Evolutionary conservation across 2,113 vertebrate species (phyloP), one percentile per base, ranked within the genome.

Genomic region (Macrotus californicus): DNA sequence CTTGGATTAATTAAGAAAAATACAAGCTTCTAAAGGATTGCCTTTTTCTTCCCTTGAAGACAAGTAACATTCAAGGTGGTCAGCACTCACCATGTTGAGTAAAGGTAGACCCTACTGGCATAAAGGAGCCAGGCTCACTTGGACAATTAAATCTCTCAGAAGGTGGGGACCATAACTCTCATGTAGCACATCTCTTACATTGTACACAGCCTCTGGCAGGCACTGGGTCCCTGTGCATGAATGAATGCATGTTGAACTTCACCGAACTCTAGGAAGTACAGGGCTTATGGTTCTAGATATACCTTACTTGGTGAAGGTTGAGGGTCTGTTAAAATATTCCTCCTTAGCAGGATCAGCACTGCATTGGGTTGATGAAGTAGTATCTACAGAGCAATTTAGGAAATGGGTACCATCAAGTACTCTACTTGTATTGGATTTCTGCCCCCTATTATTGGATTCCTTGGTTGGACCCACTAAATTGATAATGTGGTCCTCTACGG

Each of bases 401-500:
- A 66, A 59, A 79, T 36, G 31, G 36, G 43, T 24, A 84, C 12
- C 43, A 84, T 87, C 39, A 67, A 85, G 69, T 15, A 84, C 36
- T 82, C 87, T 64, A 75, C n/a, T 82, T 34, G 36, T 82, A 90
- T 87, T 95, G 92, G 64, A 93, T 96, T 96, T 50, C 79, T 80
- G 88, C 66, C 79, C 69, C 76, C 88, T 41, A 16, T 48, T 96
- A 83, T 87, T 94, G 88, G 41, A 92, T 89, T 93, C 21, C 69
- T 95, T 76, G 43, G 72, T 66, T 70, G 41, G 79, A 59, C 46
- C 34, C 73, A 86, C 91, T 95, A 91, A 83, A 91, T 86, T 82
- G 88, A 94, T 94, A 91, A 91, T 91, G 46, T 36, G 48, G 26
- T 93, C 36, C 14, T 92, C 36, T 88, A 72, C 0, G 1, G n/a